These are phyloP conservation scores for Tachina lurida DNA, from an alignment of 2,888 invertebrate genomes.

Conservation along the genomic window DNA sequence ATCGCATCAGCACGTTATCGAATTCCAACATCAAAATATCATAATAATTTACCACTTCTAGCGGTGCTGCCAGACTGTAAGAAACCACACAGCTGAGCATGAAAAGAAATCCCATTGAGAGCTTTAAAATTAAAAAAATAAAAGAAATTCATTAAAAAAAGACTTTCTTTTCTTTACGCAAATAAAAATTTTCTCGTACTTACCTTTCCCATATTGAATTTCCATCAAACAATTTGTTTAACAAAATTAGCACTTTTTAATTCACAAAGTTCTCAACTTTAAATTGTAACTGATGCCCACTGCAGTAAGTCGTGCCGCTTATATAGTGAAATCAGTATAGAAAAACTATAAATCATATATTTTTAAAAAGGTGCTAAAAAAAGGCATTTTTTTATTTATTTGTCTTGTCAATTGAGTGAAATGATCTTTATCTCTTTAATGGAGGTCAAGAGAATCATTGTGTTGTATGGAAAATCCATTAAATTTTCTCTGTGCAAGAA, in stretches of 20 bases:
- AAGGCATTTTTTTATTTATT: neutral
- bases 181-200: neutral
- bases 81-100: slow-evolving; percentile 45
- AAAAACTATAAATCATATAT: slow-evolving; percentile 29
- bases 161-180: slow-evolving; percentile 10
- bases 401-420: slow-evolving; percentile 16
- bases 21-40: neutral
- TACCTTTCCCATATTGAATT: slow-evolving; percentile 57
- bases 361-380: slow-evolving; percentile 50
- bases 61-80: slow-evolving; percentile 61
- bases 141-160: neutral
- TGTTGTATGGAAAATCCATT: slow-evolving; percentile 56
- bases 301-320: slow-evolving; percentile 35
- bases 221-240: slow-evolving; percentile 27
- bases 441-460: slow-evolving; percentile 63
- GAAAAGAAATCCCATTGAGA: slow-evolving; percentile 6
- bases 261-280: slow-evolving; percentile 48
- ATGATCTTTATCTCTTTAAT: slow-evolving; percentile 61
- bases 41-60: slow-evolving; percentile 48
- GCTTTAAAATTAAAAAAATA: slow-evolving; percentile 2
- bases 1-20: too few species aligned
- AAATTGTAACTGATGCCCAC: slow-evolving; percentile 54
- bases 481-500: slow-evolving; percentile 21
- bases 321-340: slow-evolving; percentile 53
- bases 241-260: slow-evolving; percentile 60